phyloP scores from a whole-genome alignment of 2,888 invertebrate genomes.

The Dione vanillae region DNA sequence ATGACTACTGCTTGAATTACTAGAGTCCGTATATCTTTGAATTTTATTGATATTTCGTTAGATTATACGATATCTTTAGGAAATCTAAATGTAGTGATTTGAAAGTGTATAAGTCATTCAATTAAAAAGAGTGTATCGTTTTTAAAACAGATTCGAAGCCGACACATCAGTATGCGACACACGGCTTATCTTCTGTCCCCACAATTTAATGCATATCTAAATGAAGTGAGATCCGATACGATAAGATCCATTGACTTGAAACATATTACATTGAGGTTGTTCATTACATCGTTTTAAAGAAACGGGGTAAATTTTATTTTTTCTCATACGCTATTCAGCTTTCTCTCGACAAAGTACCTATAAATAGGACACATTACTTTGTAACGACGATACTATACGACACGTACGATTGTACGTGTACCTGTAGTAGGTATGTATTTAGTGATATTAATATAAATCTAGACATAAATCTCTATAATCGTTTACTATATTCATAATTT shows the following conservation, averaged over 20 bases:
- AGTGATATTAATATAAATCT: constrained; percentile 13
- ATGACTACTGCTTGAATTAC: background rate
- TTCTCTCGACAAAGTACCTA: constrained; percentile 44
- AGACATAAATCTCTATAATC: constrained; percentile 24
- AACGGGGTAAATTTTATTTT: constrained; percentile 65
- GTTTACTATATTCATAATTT: background rate
- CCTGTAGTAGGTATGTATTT: too few species aligned
- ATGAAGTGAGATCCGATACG: constrained; percentile 79
- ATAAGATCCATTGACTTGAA: constrained; percentile 76
- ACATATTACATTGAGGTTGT: constrained; percentile 68
- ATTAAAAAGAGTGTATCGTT: constrained; percentile 65
- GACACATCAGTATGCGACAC: constrained; percentile 72
- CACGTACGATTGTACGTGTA: too few species aligned
- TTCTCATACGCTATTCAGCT: constrained; percentile 53
- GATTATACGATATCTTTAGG: constrained; percentile 63
- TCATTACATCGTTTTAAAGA: constrained; percentile 72
- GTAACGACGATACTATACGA: too few species aligned
- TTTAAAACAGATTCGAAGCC: constrained; percentile 59
- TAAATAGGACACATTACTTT: constrained; percentile 46
- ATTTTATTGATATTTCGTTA: constrained; percentile 47
- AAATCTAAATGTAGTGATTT: constrained; percentile 75
- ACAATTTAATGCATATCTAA: constrained; percentile 81
- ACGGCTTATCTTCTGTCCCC: constrained; percentile 72
- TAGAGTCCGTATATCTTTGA: constrained; percentile 33
- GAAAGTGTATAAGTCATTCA: constrained; percentile 63